These are phyloP conservation scores for Leucopsar rothschildi DNA, from an alignment of 2,113 vertebrate species.

Conservation along the genomic window DNA sequence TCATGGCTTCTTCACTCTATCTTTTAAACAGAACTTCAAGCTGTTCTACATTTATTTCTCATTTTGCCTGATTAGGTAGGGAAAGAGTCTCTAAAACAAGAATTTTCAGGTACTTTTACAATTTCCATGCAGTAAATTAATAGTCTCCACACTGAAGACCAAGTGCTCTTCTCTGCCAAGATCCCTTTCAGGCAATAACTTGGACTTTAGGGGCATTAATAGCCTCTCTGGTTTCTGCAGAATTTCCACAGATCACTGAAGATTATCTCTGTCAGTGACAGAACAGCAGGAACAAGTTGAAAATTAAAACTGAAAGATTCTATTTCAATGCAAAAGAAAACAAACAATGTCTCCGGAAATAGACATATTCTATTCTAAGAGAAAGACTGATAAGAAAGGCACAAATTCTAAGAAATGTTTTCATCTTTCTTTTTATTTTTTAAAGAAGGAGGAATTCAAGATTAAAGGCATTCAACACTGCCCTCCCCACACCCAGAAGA, in stretches of 20 bases:
- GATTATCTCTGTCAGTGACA: background rate
- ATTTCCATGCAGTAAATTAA: background rate
- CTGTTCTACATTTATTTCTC: background rate
- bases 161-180: background rate
- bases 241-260: background rate
- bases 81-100: background rate
- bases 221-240: background rate
- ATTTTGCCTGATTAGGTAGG: background rate
- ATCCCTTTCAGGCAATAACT: background rate
- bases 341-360: background rate
- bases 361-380: background rate
- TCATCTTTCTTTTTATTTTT: background rate
- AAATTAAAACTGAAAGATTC: background rate
- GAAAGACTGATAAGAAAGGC: background rate
- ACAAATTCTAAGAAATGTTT: background rate
- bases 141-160: background rate
- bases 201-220: background rate
- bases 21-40: background rate
- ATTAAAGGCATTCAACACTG: background rate
- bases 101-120: background rate
- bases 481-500: background rate
- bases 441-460: background rate
- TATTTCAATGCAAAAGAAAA: background rate
- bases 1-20: background rate
- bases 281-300: background rate